Evolutionary conservation across 2,888 invertebrate genomes (phyloP), one percentile per base, ranked within the genome.

Genomic region (Eilema caniola): DNA sequence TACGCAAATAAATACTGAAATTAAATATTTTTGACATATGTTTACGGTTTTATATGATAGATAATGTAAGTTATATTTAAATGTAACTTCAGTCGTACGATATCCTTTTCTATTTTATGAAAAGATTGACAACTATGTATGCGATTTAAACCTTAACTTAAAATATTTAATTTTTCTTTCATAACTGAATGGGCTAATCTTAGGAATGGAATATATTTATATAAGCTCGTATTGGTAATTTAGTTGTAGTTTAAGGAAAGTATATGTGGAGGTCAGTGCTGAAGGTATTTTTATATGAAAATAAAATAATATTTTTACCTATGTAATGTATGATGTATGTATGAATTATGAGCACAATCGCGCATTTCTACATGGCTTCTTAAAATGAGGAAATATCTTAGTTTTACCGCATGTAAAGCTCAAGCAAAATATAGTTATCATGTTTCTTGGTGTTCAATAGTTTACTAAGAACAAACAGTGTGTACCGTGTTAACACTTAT

Each of bases 1-100:
- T 67, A 77, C 72, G 70, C 68, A 75, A 74, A 78, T 67, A 47
- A 72, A 67, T 63, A n/a, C 24, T 24, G 25, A 59, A 28, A 37
- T 41, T 24, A 62, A 61, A 57, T 57, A 66, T 14, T 59, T 59
- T 25, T 14, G 24, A 16, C 24, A 7, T 37, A 31, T 2, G 23
- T 62, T 5, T 24, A 24, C 2, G 28, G 37, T 56, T 33, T 75
- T 69, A 28, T 20, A 11, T 28, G 10, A 31, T 11, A n/a, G n/a
- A 31, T n/a, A n/a, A 59, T 25, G 28, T 59, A 28, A 28, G 5
- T 59, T 25, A 28, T 25, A 8, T 25, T n/a, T 1, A 41, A 37
- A 24, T 62, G 37, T 62, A 24, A 0, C 14, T 37, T 62, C 3
- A 1, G 14, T 62, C 37, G 37, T 41, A 41, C 16, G 11, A 41